A percentile compares a stretch with the other conserved stretches of the same genome.
Evolutionary conservation across 2,888 invertebrate species (phyloP).

Genomic region (Leptinotarsa rubiginosa): DNA sequence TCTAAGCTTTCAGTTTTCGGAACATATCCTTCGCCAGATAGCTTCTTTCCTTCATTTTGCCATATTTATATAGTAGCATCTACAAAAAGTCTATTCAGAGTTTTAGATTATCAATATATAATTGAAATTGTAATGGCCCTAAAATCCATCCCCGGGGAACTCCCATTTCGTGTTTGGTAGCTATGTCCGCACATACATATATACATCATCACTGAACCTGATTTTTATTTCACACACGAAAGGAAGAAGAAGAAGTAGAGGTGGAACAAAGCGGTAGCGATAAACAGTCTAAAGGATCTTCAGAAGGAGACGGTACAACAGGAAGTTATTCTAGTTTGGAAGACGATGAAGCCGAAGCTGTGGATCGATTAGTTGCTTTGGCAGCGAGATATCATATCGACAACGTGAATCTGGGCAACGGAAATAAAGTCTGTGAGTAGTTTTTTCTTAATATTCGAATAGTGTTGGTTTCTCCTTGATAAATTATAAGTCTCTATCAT

Average conservation of each 20-base stretch:
- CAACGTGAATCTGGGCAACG: constrained; percentile 65
- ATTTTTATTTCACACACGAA: constrained; percentile 42
- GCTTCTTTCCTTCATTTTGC: no score
- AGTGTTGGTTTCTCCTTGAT: constrained; percentile 11
- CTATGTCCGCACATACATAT: no score
- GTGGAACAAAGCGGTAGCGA: constrained; percentile 56
- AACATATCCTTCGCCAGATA: no score
- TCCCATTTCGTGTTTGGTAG: no score
- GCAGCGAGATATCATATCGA: constrained; percentile 64
- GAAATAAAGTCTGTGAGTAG: constrained; percentile 65
- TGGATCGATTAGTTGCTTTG: constrained; percentile 63
- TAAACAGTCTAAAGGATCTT: constrained; percentile 64
- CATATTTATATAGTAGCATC: no score
- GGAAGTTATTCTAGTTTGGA: constrained; percentile 70
- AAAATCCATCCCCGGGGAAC: no score
- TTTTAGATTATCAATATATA: no score
- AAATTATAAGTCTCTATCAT: no score
- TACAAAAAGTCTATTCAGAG: no score
- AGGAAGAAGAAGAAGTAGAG: constrained; percentile 57
- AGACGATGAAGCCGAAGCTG: constrained; percentile 67
- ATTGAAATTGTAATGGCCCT: no score
- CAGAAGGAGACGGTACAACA: constrained; percentile 68
- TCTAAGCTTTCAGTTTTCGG: no score
- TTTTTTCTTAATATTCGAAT: constrained; percentile 21
- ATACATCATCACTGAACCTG: background rate